phyloP scores from a whole-genome alignment of 2,888 invertebrate species.

The Muschampia plurimacula region DNA sequence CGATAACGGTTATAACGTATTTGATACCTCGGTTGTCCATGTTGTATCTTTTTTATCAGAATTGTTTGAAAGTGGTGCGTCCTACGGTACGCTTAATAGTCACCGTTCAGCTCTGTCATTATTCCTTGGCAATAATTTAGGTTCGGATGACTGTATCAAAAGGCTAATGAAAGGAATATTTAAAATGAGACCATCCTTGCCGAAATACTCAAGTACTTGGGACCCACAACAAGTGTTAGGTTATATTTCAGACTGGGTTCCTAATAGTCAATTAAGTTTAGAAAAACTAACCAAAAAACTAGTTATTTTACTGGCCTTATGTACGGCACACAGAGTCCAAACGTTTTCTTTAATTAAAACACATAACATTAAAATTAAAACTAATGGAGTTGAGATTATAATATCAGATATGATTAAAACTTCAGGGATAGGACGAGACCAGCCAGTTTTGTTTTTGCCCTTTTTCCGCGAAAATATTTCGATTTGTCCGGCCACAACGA shows the following conservation, averaged over 20 bases:
- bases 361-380: slow-evolving; percentile 1
- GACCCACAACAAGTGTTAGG: slow-evolving; percentile 33
- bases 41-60: slow-evolving; percentile 45
- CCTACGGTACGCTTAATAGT: slow-evolving; percentile 30
- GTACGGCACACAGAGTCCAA: slow-evolving; percentile 23
- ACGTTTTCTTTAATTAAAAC: slow-evolving; percentile 19
- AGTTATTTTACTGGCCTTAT: slow-evolving; percentile 21
- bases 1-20: not conserved
- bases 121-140: not conserved
- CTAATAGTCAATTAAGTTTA: slow-evolving; percentile 11
- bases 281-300: slow-evolving; percentile 22
- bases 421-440: slow-evolving; percentile 10
- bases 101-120: slow-evolving; percentile 5
- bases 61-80: slow-evolving; percentile 44
- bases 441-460: slow-evolving; percentile 13
- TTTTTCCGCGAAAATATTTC: slow-evolving; percentile 5
- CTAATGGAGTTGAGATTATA: not conserved
- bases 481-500: slow-evolving; percentile 15
- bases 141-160: not conserved
- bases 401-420: slow-evolving; percentile 21
- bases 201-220: slow-evolving; percentile 48
- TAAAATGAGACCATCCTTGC: slow-evolving; percentile 41
- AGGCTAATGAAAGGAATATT: slow-evolving; percentile 41
- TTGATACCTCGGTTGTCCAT: not conserved
- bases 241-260: slow-evolving; percentile 16